Percentiles rank a stretch among this genome's conserved stretches.
Evolutionary conservation across 2,888 invertebrate species (phyloP).

Genomic region (Lomographa bimaculata): DNA sequence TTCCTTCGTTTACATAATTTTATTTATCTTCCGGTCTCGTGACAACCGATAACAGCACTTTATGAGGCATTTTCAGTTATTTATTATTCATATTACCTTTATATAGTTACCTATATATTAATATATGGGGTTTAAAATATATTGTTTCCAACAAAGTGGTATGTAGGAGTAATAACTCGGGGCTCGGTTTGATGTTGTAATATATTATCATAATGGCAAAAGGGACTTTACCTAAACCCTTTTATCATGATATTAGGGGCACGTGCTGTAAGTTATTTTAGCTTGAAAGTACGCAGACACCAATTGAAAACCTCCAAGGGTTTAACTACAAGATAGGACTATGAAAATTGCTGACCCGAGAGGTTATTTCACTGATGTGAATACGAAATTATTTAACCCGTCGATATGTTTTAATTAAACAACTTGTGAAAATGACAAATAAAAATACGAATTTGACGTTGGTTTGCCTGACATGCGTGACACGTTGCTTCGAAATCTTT

Average conservation of each 20-base stretch:
- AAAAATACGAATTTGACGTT: too few species aligned
- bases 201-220: slow-evolving; percentile 23
- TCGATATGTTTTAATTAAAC: too few species aligned
- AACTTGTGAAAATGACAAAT: too few species aligned
- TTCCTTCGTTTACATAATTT: slow-evolving; percentile 33
- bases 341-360: too few species aligned
- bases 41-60: slow-evolving; percentile 29
- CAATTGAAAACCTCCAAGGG: slow-evolving; percentile 7
- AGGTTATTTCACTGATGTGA: too few species aligned
- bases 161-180: slow-evolving; percentile 11
- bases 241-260: slow-evolving; percentile 18
- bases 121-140: slow-evolving; percentile 6
- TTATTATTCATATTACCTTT: slow-evolving; percentile 24
- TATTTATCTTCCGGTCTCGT: slow-evolving; percentile 31
- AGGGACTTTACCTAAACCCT: slow-evolving; percentile 9
- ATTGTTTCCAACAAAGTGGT: slow-evolving; percentile 13
- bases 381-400: too few species aligned
- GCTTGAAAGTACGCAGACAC: slow-evolving; percentile 10
- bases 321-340: slow-evolving; percentile 4
- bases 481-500: too few species aligned
- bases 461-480: too few species aligned
- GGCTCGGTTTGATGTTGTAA: slow-evolving; percentile 15
- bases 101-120: too few species aligned
- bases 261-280: slow-evolving; percentile 14
- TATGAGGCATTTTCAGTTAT: slow-evolving; percentile 27